phyloP scores from a whole-genome alignment of 2,113 vertebrate species.

The Ophthalmolycus amberensis region DNA sequence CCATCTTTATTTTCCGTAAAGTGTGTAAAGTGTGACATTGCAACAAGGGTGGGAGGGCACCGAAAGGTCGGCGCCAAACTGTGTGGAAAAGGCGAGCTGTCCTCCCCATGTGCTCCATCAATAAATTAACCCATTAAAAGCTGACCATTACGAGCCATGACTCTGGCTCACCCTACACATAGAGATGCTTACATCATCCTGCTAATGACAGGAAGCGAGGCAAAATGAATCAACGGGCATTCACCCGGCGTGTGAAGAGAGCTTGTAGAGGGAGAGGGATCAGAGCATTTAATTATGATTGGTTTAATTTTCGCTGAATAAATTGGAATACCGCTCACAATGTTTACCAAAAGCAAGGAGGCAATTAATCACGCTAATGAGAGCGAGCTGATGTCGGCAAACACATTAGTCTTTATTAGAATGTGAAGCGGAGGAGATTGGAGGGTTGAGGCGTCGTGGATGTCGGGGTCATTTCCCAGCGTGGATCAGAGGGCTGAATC shows the following conservation, averaged over 20 bases:
- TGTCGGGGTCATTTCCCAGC: slow-evolving; percentile 42
- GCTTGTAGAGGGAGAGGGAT: slow-evolving; percentile 44
- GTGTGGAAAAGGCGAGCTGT: slow-evolving; percentile 7
- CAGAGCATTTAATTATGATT: slow-evolving; percentile 73
- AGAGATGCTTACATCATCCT: slow-evolving; percentile 28
- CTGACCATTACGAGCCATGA: slow-evolving; percentile 26
- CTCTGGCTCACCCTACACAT: slow-evolving; percentile 10
- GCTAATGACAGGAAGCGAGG: slow-evolving; percentile 34
- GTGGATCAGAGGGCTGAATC: neutral
- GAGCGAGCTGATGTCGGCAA: slow-evolving; percentile 65
- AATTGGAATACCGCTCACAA: slow-evolving; percentile 71
- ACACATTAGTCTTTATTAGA: slow-evolving; percentile 79
- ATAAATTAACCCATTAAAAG: slow-evolving; percentile 59
- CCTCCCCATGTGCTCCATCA: neutral
- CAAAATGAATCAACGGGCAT: slow-evolving; percentile 53
- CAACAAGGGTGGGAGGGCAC: slow-evolving; percentile 20
- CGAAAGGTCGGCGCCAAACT: slow-evolving; percentile 19
- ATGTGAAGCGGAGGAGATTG: slow-evolving; percentile 26
- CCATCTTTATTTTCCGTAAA: neutral
- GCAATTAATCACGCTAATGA: slow-evolving; percentile 79
- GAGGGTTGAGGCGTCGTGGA: slow-evolving; percentile 5
- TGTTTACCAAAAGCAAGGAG: slow-evolving; percentile 75
- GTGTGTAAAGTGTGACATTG: slow-evolving; percentile 59
- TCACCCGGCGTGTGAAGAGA: slow-evolving; percentile 43
- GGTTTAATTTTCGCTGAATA: slow-evolving; percentile 73